These are phyloP conservation scores for Eupithecia subfuscata DNA, from an alignment of 2,888 invertebrate genomes.

Conservation along the genomic window DNA sequence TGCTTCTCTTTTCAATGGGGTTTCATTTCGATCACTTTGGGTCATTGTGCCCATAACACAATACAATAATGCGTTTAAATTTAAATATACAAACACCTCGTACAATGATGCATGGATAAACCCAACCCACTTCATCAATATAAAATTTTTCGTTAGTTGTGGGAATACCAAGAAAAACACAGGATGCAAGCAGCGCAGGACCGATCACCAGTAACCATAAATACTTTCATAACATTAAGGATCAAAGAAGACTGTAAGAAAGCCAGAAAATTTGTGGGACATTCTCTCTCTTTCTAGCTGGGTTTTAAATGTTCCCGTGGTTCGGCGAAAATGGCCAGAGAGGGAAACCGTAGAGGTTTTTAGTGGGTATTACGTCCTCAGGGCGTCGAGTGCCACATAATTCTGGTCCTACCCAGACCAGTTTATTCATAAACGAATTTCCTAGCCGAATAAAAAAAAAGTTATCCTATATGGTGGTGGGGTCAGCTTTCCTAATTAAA, in stretches of 20 bases:
- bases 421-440: too few relatives aligned
- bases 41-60: slow-evolving; percentile 19
- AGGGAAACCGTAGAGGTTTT: too few relatives aligned
- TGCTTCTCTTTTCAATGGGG: slow-evolving; percentile 10
- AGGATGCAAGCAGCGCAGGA: neutral
- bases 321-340: too few relatives aligned
- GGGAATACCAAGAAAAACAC: neutral
- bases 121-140: neutral
- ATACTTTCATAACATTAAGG: neutral
- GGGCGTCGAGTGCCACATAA: too few relatives aligned
- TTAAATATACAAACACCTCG: neutral
- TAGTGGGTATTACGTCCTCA: too few relatives aligned
- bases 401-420: too few relatives aligned
- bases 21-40: slow-evolving; percentile 4
- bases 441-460: too few relatives aligned
- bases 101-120: neutral
- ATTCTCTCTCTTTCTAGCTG: too few relatives aligned
- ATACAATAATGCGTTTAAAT: neutral
- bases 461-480: too few relatives aligned
- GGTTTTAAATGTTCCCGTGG: too few relatives aligned
- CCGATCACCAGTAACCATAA: neutral
- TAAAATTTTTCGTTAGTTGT: neutral
- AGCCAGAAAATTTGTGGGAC: neutral
- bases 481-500: too few relatives aligned
- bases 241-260: neutral